phyloP scores from a whole-genome alignment of 2,113 vertebrate species.

The Microtus oregoni region DNA sequence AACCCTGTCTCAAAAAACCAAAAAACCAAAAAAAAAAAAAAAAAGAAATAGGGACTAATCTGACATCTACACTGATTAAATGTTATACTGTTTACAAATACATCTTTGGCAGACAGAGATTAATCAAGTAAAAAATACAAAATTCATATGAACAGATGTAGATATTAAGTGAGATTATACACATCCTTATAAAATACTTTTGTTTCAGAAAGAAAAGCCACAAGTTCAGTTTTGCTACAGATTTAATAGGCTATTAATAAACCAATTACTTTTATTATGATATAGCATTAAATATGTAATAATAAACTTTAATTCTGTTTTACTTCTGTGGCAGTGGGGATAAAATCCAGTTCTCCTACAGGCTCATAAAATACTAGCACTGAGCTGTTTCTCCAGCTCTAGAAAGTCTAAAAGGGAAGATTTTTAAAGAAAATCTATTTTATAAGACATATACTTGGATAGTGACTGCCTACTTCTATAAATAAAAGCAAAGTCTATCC shows the following conservation, averaged over 20 bases:
- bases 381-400: background rate
- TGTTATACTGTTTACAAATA: background rate
- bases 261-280: conserved; percentile 7
- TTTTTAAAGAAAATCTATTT: background rate
- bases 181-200: background rate
- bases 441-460: background rate
- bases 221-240: background rate
- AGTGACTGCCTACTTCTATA: background rate
- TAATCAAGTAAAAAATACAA: background rate
- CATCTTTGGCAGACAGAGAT: background rate
- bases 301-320: background rate
- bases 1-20: too few species aligned
- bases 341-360: background rate
- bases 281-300: background rate
- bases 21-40: too few species aligned
- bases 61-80: background rate
- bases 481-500: background rate
- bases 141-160: background rate
- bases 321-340: background rate
- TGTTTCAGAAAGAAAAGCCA: background rate
- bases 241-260: background rate
- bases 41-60: background rate
- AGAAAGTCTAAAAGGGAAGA: background rate
- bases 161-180: background rate
- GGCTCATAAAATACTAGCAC: background rate